phyloP scores from a whole-genome alignment of 2,888 invertebrate species.

The Vesta saturnalis region DNA sequence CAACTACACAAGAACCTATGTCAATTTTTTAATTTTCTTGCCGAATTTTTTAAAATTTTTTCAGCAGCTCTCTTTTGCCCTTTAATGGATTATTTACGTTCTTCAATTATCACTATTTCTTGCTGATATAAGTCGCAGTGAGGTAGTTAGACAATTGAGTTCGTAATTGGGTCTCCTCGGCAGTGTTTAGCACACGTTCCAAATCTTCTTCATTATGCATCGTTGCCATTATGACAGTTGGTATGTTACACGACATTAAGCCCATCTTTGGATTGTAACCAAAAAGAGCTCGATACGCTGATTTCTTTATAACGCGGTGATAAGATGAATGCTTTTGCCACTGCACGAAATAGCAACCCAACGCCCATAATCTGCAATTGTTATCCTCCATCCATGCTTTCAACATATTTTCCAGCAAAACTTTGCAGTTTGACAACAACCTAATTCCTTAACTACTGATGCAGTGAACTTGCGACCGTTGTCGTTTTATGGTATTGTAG shows the following conservation, averaged over 20 bases:
- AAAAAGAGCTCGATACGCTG: conserved; percentile 2
- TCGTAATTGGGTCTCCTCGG: too few species aligned
- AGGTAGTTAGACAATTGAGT: too few species aligned
- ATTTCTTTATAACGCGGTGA: background rate
- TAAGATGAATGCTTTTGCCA: background rate
- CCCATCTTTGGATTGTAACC: background rate
- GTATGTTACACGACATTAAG: background rate
- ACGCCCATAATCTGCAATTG: background rate
- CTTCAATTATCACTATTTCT: too few species aligned
- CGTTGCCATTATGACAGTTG: background rate
- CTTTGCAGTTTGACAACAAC: too few species aligned
- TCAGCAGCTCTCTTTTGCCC: too few species aligned
- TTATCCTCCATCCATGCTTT: background rate
- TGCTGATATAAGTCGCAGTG: too few species aligned
- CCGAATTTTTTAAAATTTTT: too few species aligned
- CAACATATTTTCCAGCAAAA: background rate
- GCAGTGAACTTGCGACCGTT: background rate
- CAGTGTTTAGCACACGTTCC: background rate
- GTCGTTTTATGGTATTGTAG: background rate
- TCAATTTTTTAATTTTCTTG: too few species aligned
- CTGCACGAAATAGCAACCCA: background rate
- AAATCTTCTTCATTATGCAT: background rate
- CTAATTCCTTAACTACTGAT: background rate
- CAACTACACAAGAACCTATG: too few species aligned
- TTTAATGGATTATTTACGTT: too few species aligned